Percentiles rank a stretch among this genome's conserved stretches.
Conservation (phyloP, 2,113 vertebrate genomes). For the Serilophus lunatus region DNA sequence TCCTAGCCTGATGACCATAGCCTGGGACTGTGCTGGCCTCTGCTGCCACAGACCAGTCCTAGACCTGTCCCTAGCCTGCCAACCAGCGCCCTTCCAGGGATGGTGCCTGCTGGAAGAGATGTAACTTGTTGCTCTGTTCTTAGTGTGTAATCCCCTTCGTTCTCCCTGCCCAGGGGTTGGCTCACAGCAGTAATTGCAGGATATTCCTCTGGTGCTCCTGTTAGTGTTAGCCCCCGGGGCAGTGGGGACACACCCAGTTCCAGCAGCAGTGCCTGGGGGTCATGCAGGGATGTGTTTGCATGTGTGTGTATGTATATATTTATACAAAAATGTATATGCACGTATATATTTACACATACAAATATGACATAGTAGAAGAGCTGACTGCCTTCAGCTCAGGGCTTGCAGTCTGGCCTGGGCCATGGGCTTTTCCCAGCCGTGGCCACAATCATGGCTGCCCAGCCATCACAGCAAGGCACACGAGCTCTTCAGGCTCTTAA, state of each 20-base stretch:
- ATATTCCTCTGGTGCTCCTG: accelerated
- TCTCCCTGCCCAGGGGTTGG: background rate
- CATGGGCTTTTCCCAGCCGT: accelerated
- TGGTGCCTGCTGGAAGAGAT: background rate
- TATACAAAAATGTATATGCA: too few relatives aligned
- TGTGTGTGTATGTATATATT: background rate
- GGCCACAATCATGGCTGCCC: background rate
- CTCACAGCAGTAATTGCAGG: accelerated
- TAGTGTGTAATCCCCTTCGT: accelerated
- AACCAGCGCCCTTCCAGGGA: background rate
- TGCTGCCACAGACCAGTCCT: accelerated
- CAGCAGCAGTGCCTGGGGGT: accelerated
- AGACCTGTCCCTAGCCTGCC: accelerated
- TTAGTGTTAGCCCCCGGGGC: accelerated
- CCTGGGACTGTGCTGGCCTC: accelerated
- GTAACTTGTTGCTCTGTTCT: too few relatives aligned
- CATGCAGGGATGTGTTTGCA: accelerated
- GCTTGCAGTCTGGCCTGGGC: background rate
- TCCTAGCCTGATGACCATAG: background rate
- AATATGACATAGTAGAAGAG: accelerated
- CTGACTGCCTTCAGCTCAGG: background rate
- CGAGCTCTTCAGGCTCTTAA: accelerated
- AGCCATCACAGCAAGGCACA: accelerated
- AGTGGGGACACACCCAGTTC: background rate
- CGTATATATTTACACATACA: background rate